Conservation (phyloP, 2,888 invertebrate species). For the Lagria hirta region DNA sequence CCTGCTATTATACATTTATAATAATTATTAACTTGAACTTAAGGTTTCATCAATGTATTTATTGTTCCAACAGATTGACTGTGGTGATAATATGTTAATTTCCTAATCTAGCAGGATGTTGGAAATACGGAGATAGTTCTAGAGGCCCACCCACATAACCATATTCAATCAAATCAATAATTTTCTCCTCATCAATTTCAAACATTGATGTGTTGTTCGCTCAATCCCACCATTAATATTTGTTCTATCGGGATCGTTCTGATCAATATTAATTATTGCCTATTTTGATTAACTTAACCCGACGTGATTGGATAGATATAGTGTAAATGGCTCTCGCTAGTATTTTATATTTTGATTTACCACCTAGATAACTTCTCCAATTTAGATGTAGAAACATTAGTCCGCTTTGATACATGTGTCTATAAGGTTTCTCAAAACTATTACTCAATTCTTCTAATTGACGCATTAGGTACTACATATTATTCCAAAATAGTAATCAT, state of each 20-base stretch:
- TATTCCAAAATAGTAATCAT: no score
- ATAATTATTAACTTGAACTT: no score
- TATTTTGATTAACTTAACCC: slow-evolving; percentile 41
- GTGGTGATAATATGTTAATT: slow-evolving; percentile 26
- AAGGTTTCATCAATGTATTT: no score
- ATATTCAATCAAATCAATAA: slow-evolving; percentile 40
- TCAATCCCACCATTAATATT: slow-evolving; percentile 46
- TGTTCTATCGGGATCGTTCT: slow-evolving; percentile 43
- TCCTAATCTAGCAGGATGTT: slow-evolving; percentile 20
- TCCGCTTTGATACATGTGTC: no score
- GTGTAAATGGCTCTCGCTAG: slow-evolving; percentile 26
- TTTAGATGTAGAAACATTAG: no score
- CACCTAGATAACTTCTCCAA: slow-evolving; percentile 11
- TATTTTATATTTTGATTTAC: slow-evolving; percentile 23
- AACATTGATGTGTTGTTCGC: slow-evolving; percentile 41
- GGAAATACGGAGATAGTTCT: slow-evolving; percentile 23
- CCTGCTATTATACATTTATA: no score
- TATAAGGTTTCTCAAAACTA: no score
- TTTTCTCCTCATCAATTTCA: slow-evolving; percentile 44
- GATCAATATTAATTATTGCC: slow-evolving; percentile 50
- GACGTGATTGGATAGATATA: slow-evolving; percentile 32
- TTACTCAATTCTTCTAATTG: no score
- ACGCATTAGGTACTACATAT: no score
- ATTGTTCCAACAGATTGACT: slow-evolving; percentile 13
- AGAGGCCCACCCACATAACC: slow-evolving; percentile 34